These are phyloP conservation scores for Etheostoma cragini DNA, from an alignment of 2,113 vertebrate genomes.

Conservation along the genomic window DNA sequence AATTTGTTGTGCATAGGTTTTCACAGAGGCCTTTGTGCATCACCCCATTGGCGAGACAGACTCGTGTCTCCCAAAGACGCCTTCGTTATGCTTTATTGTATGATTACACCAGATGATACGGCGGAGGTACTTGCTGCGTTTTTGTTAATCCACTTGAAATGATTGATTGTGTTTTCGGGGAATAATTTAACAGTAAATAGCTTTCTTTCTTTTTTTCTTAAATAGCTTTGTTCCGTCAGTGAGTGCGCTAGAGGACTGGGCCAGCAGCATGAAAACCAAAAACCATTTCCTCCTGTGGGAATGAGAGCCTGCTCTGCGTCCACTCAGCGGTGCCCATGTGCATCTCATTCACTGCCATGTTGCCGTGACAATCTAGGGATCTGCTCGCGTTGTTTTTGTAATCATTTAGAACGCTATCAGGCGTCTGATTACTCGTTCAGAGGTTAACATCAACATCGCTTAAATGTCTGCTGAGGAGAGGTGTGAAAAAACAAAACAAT, in stretches of 20 bases:
- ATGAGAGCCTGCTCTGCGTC: conserved; percentile 8
- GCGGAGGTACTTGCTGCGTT: neutral
- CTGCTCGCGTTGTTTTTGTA: neutral
- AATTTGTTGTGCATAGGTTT: too few species aligned
- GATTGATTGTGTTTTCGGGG: neutral
- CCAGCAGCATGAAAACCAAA: conserved; percentile 11
- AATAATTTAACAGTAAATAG: conserved; percentile 5
- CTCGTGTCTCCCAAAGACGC: too few species aligned
- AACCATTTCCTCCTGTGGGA: conserved; percentile 8
- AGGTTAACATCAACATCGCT: neutral
- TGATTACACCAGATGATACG: neutral
- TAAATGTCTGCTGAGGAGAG: neutral
- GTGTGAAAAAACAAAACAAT: neutral
- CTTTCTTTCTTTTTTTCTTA: conserved; percentile 4
- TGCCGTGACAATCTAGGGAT: conserved; percentile 2
- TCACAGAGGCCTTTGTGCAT: too few species aligned
- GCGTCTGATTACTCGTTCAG: neutral
- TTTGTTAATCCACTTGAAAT: conserved; percentile 21
- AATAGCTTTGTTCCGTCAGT: conserved; percentile 20
- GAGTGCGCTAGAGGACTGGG: neutral
- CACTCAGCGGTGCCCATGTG: neutral
- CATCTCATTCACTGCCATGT: neutral
- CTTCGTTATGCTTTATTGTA: too few species aligned
- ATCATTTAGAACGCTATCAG: neutral
- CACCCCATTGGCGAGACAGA: too few species aligned